Base-by-base conservation (phyloP, 1,140 invertebrate genomes). In the Zaprionus davidi region DNA sequence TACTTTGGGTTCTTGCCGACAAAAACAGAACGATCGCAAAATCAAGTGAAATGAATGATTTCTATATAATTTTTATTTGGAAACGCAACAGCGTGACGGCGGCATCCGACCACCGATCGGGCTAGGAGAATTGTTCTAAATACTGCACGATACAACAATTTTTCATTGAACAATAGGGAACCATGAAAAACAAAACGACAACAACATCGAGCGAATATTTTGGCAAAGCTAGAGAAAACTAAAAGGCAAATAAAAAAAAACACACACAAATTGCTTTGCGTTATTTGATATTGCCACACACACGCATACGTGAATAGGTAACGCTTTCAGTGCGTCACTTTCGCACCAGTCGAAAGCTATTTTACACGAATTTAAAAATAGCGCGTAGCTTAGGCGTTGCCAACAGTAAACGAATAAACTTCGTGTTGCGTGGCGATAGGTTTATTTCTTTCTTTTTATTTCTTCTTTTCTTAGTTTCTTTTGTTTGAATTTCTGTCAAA, bases 291-390 rank as follows among this genome's bases (percentile, higher is more conserved):
- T 84, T 71, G 44, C 67, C 60, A 70, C 44, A 73, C 49, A 72
- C 38, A 69, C 51, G 56, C 44, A 17, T n/a, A 26, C 71, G 53
- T 31, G 13, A 13, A 17, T 46, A 46, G 41, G 49, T 57, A 68
- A 22, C 31, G 24, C 34, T 53, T 20, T 58, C 51, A 17, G 38
- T 57, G 41, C 71, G 71, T 85, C 82, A 81, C 82, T 78, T 71
- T 85, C 68, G 28, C 78, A 70, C 71, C 31, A 51, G 34, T 2
- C 57, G 31, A 67, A 76, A 70, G 70, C 85, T 79, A 84, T 88
- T 88, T 84, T 57, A 58, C 36, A 72, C 57, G 22, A 66, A 76
- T 90, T 90, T 88, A 88, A 90, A 88, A 88, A 88, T 88, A 88
- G 85, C 84, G 85, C 81, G 60, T 53, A n/a, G 13, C 53, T 46